Base-by-base conservation (phyloP, 2,113 vertebrate species). In the Lagopus leucura region DNA sequence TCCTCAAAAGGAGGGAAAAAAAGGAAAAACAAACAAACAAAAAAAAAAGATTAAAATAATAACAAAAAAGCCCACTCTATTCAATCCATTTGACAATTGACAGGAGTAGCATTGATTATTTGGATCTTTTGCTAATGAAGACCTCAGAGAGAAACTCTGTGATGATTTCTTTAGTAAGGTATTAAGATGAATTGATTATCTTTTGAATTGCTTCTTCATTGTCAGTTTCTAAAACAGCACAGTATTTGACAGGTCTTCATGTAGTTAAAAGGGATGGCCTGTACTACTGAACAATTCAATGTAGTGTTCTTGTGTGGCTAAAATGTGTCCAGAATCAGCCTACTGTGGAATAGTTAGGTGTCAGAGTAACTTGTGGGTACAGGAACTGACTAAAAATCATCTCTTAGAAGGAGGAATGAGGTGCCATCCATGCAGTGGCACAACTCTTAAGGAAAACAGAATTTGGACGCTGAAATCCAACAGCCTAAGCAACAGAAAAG, bases 401-500 rank as follows among this genome's bases (percentile, higher is more conserved):
- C 34, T 91, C 76, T 69, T 94, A 43, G 76, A 91, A 88, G 76
- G 73, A 83, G 89, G 81, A 61, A 16, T 79, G 82, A 18, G 38
- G 24, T 95, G 82, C 43, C 57, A 63, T 75, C 67, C 43, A 32
- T 77, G 34, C 75, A 69, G 18, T 75, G 82, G 85, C 85, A 86
- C 48, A 81, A 3, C 57, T 91, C 65, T 65, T 81, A 72, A 81
- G 71, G 78, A 82, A 73, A 88, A 25, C 70, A 90, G 82, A 78
- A 48, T 88, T 83, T 91, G 76, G 86, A 8, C 1, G 6, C 72
- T 80, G 93, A 88, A 75, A 67, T 65, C 65, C 67, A 93, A 8
- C 25, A 89, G 72, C 61, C 27, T 80, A 65, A 88, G 60, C 89
- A 91, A n/a, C 43, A 92, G 57, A 58, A 89, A 86, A 67, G 78